phyloP scores from a whole-genome alignment of 2,888 invertebrate species.

The Pseudanteris insignis region DNA sequence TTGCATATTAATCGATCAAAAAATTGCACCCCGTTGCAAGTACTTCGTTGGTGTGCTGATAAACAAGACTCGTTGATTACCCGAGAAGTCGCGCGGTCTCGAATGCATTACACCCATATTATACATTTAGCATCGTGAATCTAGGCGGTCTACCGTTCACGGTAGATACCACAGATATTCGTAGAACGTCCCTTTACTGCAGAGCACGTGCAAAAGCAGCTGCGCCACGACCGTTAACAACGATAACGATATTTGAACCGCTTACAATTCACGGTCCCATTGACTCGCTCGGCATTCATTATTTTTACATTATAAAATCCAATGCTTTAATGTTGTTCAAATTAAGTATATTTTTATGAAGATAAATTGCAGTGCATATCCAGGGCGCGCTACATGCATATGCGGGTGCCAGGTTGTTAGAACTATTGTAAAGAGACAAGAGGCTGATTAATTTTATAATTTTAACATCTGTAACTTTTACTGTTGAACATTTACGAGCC shows the following conservation, averaged over 20 bases:
- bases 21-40: constrained; percentile 18
- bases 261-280: constrained; percentile 43
- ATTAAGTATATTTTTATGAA: constrained; percentile 29
- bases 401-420: constrained; percentile 20
- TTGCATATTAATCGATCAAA: constrained; percentile 30
- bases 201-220: constrained; percentile 42
- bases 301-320: constrained; percentile 31
- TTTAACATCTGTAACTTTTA: constrained; percentile 20
- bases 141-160: constrained; percentile 24
- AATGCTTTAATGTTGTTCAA: constrained; percentile 23
- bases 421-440: constrained; percentile 15
- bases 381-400: constrained; percentile 17
- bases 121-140: constrained; percentile 32
- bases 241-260: constrained; percentile 52
- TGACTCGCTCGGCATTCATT: constrained; percentile 30
- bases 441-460: constrained; percentile 13
- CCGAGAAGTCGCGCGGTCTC: constrained; percentile 5
- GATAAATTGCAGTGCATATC: constrained; percentile 23
- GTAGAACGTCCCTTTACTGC: constrained; percentile 29
- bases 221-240: constrained; percentile 49
- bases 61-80: constrained; percentile 27
- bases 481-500: too few relatives aligned
- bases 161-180: constrained; percentile 30
- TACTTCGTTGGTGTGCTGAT: constrained; percentile 26
- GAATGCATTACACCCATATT: constrained; percentile 31